These are phyloP conservation scores for Apomyelois bistriatella DNA, from an alignment of 2,888 invertebrate species.

Conservation along the genomic window DNA sequence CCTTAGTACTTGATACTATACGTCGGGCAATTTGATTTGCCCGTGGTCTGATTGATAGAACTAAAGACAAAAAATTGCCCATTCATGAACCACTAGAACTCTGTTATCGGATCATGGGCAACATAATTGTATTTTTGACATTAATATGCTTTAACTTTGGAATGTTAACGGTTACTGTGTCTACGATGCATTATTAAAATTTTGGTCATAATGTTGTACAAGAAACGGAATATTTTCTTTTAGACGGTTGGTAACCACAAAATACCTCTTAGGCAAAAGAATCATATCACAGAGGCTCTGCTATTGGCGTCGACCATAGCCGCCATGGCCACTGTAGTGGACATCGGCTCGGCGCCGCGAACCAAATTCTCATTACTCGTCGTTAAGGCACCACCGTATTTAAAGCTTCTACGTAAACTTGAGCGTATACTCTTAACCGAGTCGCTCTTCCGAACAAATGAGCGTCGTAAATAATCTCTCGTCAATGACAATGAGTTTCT, in stretches of 20 bases:
- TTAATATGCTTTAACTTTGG: too few relatives aligned
- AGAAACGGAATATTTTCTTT: too few relatives aligned
- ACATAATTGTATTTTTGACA: too few relatives aligned
- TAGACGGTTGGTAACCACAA: conserved; percentile 18
- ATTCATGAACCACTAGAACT: too few relatives aligned
- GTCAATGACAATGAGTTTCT: conserved; percentile 56
- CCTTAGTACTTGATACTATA: too few relatives aligned
- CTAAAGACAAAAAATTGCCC: too few relatives aligned
- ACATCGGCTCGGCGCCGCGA: conserved; percentile 81
- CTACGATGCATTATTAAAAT: too few relatives aligned
- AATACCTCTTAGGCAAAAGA: conserved; percentile 17
- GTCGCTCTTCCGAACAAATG: conserved; percentile 65
- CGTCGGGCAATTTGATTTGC: too few relatives aligned
- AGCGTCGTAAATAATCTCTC: conserved; percentile 57
- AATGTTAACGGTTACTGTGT: too few relatives aligned
- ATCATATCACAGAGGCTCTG: conserved; percentile 63
- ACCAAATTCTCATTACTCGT: conserved; percentile 81
- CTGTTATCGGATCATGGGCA: too few relatives aligned
- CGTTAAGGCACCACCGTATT: conserved; percentile 60
- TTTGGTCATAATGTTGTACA: too few relatives aligned
- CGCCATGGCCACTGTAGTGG: conserved; percentile 71
- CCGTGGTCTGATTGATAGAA: too few relatives aligned
- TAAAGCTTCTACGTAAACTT: conserved; percentile 63
- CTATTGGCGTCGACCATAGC: conserved; percentile 53
- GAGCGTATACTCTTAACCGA: conserved; percentile 66